Base-by-base conservation (phyloP, 2,888 invertebrate genomes). In the Lottia gigantea region DNA sequence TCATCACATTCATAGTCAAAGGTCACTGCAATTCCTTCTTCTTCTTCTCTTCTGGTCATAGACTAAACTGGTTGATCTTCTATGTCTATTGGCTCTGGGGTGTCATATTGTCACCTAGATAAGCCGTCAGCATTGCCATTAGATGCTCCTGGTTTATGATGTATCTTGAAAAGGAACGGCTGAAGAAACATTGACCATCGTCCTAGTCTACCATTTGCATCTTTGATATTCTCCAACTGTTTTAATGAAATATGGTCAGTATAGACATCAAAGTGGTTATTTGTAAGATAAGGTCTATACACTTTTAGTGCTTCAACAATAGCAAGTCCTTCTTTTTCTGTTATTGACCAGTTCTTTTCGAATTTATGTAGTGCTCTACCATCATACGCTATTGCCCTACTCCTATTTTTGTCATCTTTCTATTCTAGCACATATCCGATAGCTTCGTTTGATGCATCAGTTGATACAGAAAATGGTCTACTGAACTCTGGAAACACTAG, bases 161-260 rank as follows among this genome's bases (percentile, higher is more conserved):
- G 62, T 45, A 73, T 67, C 11, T 31, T 49, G 45, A 70, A 67
- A 19, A 68, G 63, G 47, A 66, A 72, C 19, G 49, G 65, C 11
- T 61, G 66, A 6, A 72, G 67, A 15, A 65, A 16, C 11, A 68
- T n/a, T 19, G 71, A 31, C 76, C 76, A 77, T 46, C 74, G 31
- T 1, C 72, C 72, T 47, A 76, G 64, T 64, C 70, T 67, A 49
- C 74, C 68, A 23, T 68, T 64, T 8, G 67, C 67, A 14, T 68
- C 70, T 61, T 79, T 78, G n/a, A 68, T 72, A 4, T 68, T 71
- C 46, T 76, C 68, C 4, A 80, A 66, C 70, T 73, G 78, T 46
- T 68, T 71, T 0, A 78, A 68, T 23, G 74, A 70, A 14, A 66
- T 68, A 64, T 80, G 77, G 67, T 81, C 78, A 11, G 80, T 80